Base-by-base conservation (phyloP, 2,113 vertebrate genomes). In the Edolisoma coerulescens region DNA sequence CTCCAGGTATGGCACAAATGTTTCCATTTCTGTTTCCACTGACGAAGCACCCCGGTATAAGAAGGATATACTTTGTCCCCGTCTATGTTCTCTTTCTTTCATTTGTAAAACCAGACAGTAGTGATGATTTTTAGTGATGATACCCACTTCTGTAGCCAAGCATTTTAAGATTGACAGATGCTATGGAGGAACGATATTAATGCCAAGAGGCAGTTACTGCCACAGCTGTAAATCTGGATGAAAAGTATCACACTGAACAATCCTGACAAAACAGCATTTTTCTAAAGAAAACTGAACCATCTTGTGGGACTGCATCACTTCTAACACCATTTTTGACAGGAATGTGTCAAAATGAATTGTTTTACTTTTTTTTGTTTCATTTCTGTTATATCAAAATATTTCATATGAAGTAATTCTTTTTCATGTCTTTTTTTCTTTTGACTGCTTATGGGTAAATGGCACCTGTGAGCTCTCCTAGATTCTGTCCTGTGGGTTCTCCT, bases 361-460 rank as follows among this genome's bases (percentile, higher is more conserved):
- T 89, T 91, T 56, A 42, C 16, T 19, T 91, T 88, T 91, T 88
- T 74, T 71, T 24, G 32, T 89, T 91, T 84, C 2, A 28, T 76
- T 91, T 93, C 41, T 57, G 7, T 68, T 30, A 7, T 60, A 69
- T 76, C 35, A 89, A 93, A 95, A 70, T 82, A 81, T 56, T 95
- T 92, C 6, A 37, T 39, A 11, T 42, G 11, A 37, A 63, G 21
- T 61, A 0, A 73, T 63, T 82, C 0, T 67, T 52, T 84, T 82
- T 52, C 15, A 44, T 0, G 6, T 10, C 16, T 37, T 41, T 69
- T 83, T 77, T 81, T 17, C 6, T 37, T 47, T 64, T 63, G 35
- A 32, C 27, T 74, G 6, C 23, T 78, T 60, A 13, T 56, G 33
- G 12, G 14, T 87, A 84, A 77, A 89, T 67, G 78, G 14, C 12